Conservation (phyloP, 2,797 vertebrate species). For the Lagorchestes hirsutus region DNA sequence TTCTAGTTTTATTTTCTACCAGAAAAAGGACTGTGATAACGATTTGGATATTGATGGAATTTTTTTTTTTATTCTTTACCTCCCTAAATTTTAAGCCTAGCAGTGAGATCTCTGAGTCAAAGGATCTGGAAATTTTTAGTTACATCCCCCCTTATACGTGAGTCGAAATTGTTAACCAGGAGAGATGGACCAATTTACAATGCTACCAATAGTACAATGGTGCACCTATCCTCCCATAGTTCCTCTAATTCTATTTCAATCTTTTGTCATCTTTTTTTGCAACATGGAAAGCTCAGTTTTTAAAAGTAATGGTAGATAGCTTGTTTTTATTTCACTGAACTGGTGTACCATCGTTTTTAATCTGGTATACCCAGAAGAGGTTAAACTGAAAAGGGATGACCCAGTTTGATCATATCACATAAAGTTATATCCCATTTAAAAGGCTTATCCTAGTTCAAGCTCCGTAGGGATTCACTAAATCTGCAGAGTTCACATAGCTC, state of each 20-base stretch:
- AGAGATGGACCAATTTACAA: neutral
- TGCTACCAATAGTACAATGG: neutral
- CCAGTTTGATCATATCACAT: neutral
- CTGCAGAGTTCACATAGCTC: constrained; percentile 57
- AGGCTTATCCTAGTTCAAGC: constrained; percentile 30
- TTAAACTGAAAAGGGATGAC: constrained; percentile 37
- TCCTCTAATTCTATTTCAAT: neutral
- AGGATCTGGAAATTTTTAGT: neutral
- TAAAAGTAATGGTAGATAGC: constrained; percentile 12
- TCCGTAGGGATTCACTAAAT: constrained; percentile 68
- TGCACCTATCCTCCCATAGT: neutral
- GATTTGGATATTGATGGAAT: neutral
- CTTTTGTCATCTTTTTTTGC: neutral
- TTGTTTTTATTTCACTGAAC: constrained; percentile 18
- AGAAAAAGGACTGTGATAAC: neutral
- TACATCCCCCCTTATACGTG: neutral
- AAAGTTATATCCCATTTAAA: constrained; percentile 45
- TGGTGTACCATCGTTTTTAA: constrained; percentile 28
- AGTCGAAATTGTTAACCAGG: neutral
- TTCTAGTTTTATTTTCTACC: neutral
- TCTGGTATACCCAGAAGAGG: neutral
- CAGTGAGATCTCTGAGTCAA: neutral
- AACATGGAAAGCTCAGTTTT: neutral
- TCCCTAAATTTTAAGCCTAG: neutral
- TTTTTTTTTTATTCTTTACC: neutral